A percentile compares a stretch with the other conserved stretches of the same genome.
These are phyloP conservation scores for Zoroaster sp. DNA, from an alignment of 53 echinoderm and acorn worm species.

Conservation along the genomic window DNA sequence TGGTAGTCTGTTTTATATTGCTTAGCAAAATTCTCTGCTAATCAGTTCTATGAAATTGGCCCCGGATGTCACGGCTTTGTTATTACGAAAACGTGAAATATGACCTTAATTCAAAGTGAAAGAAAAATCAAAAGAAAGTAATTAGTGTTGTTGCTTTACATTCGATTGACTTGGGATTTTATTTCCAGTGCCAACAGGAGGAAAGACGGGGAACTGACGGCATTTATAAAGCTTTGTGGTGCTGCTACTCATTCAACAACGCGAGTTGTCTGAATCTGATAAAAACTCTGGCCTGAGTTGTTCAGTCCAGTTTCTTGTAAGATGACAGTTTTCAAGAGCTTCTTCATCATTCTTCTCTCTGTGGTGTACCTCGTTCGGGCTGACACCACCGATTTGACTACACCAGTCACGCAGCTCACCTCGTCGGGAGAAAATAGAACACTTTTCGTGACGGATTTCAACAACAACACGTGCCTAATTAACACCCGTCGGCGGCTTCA, in stretches of 20 bases:
- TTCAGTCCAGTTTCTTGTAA: not conserved
- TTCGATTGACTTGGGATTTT: not conserved
- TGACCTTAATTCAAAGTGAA: too few species aligned
- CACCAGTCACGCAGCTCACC: not conserved
- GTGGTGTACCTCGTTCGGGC: not conserved
- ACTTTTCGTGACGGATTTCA: not conserved
- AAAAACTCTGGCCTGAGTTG: not conserved
- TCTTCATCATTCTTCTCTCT: not conserved
- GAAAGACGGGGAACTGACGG: not conserved
- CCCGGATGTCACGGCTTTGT: too few species aligned
- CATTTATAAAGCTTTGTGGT: not conserved
- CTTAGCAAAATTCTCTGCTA: too few species aligned
- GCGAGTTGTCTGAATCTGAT: not conserved
- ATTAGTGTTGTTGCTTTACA: not conserved
- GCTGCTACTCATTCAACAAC: not conserved
- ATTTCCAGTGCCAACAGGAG: not conserved
- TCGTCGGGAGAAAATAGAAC: not conserved
- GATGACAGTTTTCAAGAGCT: not conserved
- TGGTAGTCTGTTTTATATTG: too few species aligned
- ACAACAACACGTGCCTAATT: not conserved
- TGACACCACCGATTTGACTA: not conserved
- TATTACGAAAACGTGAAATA: too few species aligned
- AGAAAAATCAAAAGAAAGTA: too few species aligned
- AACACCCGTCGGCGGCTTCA: not conserved
- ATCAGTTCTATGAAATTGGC: too few species aligned